Evolutionary conservation across 2,113 vertebrate genomes (phyloP), one percentile per base, ranked within the genome.

Genomic region (Progne subis): DNA sequence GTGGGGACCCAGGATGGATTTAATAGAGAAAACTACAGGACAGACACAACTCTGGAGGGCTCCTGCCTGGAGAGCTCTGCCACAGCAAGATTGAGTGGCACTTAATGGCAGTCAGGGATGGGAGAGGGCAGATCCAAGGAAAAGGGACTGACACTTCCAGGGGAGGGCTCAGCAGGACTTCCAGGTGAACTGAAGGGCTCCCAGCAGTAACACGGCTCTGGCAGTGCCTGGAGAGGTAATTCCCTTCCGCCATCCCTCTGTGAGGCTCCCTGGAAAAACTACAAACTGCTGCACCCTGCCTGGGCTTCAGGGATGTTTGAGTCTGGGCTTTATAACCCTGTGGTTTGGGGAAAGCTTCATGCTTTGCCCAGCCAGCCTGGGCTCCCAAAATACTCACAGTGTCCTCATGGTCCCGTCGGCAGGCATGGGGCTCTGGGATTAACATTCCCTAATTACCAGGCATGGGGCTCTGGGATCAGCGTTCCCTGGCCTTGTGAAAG

Each of bases 371-470:
- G 56, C 2, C 0, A 20, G 5, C 5, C 28, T 0, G 0, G 50
- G n/a, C 41, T 82, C 18, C 53, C 52, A 13, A 71, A 55, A 43
- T 1, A 15, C 0, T 24, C 5, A 2, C 8, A 17, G 53, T 64
- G 34, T 32, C 28, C 2, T 4, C 19, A 1, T 3, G 39, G 14
- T 46, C 10, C 31, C 0, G 0, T 2, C 4, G 3, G 68, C 34
- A 18, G 57, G 69, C 24, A 6, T 7, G 0, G 17, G 7, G 26
- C 65, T 20, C 19, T 6, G 20, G 34, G 63, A 9, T 29, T 20
- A 43, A 12, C 37, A 82, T 16, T 25, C 37, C 56, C 44, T 21
- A 6, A 14, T 26, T 15, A 25, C 41, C 10, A 26, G 6, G 20
- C 49, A 5, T 8, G 0, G 14, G 7, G 31, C 63, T 18, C 21